Conservation (phyloP, 2,888 invertebrate genomes). For the Seira sanloemensis region DNA sequence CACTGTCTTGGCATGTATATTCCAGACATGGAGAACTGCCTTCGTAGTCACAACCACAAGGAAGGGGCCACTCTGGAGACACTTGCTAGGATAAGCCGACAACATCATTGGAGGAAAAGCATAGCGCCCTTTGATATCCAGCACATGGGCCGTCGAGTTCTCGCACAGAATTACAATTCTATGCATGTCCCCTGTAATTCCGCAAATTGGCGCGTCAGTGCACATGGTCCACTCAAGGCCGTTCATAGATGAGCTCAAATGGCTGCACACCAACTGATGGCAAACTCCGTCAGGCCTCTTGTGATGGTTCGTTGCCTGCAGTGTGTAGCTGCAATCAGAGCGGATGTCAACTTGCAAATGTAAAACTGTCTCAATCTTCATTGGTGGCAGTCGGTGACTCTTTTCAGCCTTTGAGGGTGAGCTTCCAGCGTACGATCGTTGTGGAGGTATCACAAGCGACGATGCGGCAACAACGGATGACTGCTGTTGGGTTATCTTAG, state of each 20-base stretch:
- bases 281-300: slow-evolving; percentile 54
- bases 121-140: slow-evolving; percentile 77
- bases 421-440: not conserved
- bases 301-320: slow-evolving; percentile 65
- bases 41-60: slow-evolving; percentile 79
- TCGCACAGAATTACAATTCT: slow-evolving; percentile 81
- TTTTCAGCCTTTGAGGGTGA: slow-evolving; percentile 17
- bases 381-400: slow-evolving; percentile 51
- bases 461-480: not conserved
- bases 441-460: not conserved
- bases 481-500: not conserved
- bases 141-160: slow-evolving; percentile 82
- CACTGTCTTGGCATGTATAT: slow-evolving; percentile 79
- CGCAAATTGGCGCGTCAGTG: slow-evolving; percentile 80
- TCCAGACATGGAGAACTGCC: slow-evolving; percentile 80
- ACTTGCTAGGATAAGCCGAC: slow-evolving; percentile 80
- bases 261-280: slow-evolving; percentile 67
- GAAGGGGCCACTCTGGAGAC: slow-evolving; percentile 78
- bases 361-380: slow-evolving; percentile 54
- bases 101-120: slow-evolving; percentile 79
- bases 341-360: slow-evolving; percentile 45
- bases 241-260: slow-evolving; percentile 73
- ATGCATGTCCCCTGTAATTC: slow-evolving; percentile 78
- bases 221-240: slow-evolving; percentile 84
- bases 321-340: slow-evolving; percentile 54